Conservation (phyloP, 2,797 vertebrate species). For the Brotogeris chrysoptera region DNA sequence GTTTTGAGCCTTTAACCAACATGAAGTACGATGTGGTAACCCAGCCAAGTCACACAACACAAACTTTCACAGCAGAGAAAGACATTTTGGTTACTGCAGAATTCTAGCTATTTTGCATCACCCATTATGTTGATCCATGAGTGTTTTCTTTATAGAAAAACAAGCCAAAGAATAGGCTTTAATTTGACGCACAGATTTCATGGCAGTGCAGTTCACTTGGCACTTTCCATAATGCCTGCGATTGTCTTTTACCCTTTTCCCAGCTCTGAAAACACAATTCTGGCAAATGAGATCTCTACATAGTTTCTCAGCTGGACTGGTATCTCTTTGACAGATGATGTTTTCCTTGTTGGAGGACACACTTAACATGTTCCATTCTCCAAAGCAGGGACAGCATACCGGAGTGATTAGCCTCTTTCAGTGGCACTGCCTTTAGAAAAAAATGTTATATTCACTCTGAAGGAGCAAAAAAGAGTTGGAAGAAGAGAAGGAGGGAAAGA, state of each 20-base stretch:
- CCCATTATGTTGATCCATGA: neutral
- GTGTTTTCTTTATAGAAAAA: neutral
- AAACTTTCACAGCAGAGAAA: neutral
- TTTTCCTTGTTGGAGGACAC: neutral
- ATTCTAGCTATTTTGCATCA: neutral
- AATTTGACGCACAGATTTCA: neutral
- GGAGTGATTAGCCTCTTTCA: neutral
- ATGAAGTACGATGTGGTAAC: neutral
- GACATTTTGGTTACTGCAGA: neutral
- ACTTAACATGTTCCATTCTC: neutral
- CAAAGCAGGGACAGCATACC: neutral
- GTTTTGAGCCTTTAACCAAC: neutral
- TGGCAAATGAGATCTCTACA: neutral
- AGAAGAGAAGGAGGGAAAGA: neutral
- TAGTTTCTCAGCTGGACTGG: neutral
- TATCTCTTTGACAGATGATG: neutral
- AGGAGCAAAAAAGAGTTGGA: neutral
- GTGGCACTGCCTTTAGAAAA: neutral
- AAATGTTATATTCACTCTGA: neutral
- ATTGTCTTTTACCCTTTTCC: neutral
- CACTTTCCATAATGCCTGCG: neutral
- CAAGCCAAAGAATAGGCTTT: neutral
- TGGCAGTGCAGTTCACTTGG: neutral
- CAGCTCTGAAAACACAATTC: neutral
- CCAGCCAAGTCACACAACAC: neutral